Conservation (phyloP, 92 coral and sea anemone genomes). For the Phymanthus crucifer region DNA sequence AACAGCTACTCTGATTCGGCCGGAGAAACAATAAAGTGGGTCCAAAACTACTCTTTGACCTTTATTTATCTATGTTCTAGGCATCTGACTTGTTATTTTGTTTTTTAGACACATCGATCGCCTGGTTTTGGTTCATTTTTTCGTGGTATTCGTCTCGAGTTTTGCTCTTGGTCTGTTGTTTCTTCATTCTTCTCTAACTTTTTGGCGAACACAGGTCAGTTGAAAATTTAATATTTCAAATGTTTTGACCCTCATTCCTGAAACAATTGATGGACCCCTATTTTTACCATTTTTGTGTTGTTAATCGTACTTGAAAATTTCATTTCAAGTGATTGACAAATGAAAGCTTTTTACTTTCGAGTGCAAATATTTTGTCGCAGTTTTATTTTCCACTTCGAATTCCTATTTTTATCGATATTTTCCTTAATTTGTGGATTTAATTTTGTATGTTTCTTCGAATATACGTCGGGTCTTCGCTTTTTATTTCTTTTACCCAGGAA, state of each 20-base stretch:
- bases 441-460: too few relatives aligned
- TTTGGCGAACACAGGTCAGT: conserved; percentile 84
- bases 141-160: conserved; percentile 80
- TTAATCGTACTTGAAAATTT: not conserved
- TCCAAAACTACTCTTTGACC: not conserved
- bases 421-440: too few relatives aligned
- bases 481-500: too few relatives aligned
- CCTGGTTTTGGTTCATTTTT: conserved; percentile 74
- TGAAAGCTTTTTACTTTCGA: too few relatives aligned
- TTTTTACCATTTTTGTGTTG: not conserved
- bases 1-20: conserved; percentile 42
- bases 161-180: conserved; percentile 81
- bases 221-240: not conserved
- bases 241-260: not conserved
- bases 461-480: too few relatives aligned
- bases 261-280: not conserved
- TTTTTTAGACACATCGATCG: conserved; percentile 75
- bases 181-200: conserved; percentile 81
- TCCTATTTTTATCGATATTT: too few relatives aligned
- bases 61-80: not conserved
- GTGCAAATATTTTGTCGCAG: too few relatives aligned
- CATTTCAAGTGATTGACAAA: too few relatives aligned
- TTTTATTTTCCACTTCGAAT: too few relatives aligned
- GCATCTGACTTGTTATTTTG: not conserved
- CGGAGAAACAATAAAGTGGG: conserved; percentile 54